Evolutionary conservation across 1,140 invertebrate genomes (phyloP), one percentile per base, ranked within the genome.

Genomic region (Capitella teleta): DNA sequence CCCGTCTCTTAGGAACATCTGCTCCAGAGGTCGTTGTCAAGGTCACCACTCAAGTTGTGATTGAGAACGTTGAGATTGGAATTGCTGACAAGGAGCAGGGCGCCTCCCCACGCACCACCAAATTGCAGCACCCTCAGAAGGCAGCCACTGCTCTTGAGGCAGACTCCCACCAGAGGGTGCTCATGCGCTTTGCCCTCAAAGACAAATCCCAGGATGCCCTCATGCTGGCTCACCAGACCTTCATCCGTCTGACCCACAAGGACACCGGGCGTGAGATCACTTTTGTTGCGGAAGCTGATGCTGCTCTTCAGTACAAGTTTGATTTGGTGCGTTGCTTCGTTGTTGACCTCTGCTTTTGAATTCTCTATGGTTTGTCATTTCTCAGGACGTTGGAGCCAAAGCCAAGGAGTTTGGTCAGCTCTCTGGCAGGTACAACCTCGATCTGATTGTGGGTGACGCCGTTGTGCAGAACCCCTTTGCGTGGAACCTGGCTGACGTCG

Each of bases 261-360:
- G 75, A 79, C 42, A 78, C 76, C 0, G 77, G 81, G 18, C 79
- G 83, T 55, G 92, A 97, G 75, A 85, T 93, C 26, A 83, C 94
- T 58, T 96, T 92, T 67, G 83, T 96, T 24, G 87, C 90, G 14
- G 91, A 96, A 67, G 79, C 82, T n/a, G 91, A 94, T 64, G 75
- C 77, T 41, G 74, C 76, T 53, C 80, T 84, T 57, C 75, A 81
- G n/a, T 93, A 96, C 62, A 90, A 87, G 73, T 85, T 96, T 57
- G 89, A 95, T 64, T 76, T 94, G 77, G 86, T 88, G 67, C 75
- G 74, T 49, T 34, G 21, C 1, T 5, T 10, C n/a, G 30, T 34
- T 10, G 30, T 10, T 34, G 30, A 10, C 30, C 21, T 37, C 36
- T 3, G 21, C 36, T 18, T 3, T 37, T 37, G 36, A 18, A 19